Evolutionary conservation across 2,888 invertebrate species (phyloP), one percentile per base, ranked within the genome.

Genomic region (Drosophila barbarae): DNA sequence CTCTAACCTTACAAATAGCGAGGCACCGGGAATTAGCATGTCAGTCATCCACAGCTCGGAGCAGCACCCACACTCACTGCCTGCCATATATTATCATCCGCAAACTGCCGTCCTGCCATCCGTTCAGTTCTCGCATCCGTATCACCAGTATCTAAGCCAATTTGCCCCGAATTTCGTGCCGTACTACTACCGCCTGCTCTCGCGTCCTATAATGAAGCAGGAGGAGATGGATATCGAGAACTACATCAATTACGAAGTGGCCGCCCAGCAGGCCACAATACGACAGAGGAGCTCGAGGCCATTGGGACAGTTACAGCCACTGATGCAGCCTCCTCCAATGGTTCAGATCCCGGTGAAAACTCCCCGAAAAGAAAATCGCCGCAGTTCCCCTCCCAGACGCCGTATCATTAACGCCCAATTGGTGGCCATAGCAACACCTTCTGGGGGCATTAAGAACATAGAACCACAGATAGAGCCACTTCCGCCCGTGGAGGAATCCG

Each of bases 191-290:
- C 42, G 69, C 28, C 52, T 68, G 49, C 49, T 69, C 18, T 38
- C 67, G 28, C 52, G 67, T 1, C 67, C 67, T 1, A 70, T 63
- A 23, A 51, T 64, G 38, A 64, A 30, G 41, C 50, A 47, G 21
- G 61, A 71, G 47, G 63, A 66, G 47, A 69, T 71, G 70, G 69
- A 72, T 15, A 49, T 78, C 32, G 80, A 77, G n/a, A 65, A 72
- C 28, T 74, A 69, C 28, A 74, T 79, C n/a, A 76, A 77, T n/a
- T 36, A 21, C 23, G 74, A 79, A 53, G 35, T 76, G 42, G 47
- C 38, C 13, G 38, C 49, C 13, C 83, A 79, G 41, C 58, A 50
- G 44, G 15, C 3, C 1, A 1, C 55, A 7, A 64, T 76, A 64
- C 59, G 50, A 0, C 61, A 64, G 4, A 46, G 46, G 35, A 15